phyloP scores from a whole-genome alignment of 2,888 invertebrate genomes.

The Pollenia amentaria region DNA sequence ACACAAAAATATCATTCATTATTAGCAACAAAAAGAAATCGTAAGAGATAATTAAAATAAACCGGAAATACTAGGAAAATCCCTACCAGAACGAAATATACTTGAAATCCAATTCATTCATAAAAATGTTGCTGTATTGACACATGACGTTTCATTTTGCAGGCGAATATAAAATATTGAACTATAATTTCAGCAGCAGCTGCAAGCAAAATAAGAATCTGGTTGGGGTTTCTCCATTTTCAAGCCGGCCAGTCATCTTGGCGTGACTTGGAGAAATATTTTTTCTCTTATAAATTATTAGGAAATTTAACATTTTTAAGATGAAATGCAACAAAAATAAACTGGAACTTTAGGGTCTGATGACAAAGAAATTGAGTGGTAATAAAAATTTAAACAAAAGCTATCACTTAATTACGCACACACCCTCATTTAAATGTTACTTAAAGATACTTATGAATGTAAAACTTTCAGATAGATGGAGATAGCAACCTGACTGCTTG shows the following conservation, averaged over 20 bases:
- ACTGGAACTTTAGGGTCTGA: slow-evolving; percentile 1
- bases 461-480: not conserved
- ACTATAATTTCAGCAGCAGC: not conserved
- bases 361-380: slow-evolving; percentile 60
- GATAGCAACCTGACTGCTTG: not conserved
- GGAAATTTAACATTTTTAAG: slow-evolving; percentile 63
- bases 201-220: not conserved
- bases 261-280: slow-evolving; percentile 13
- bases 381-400: slow-evolving; percentile 33
- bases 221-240: not conserved
- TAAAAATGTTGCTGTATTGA: slow-evolving; percentile 36
- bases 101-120: slow-evolving; percentile 63
- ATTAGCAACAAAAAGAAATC: slow-evolving; percentile 10
- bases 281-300: not conserved
- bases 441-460: not conserved
- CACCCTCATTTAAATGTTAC: not conserved
- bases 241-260: slow-evolving; percentile 1
- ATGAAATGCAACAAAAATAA: slow-evolving; percentile 52
- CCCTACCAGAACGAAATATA: slow-evolving; percentile 1
- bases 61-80: slow-evolving; percentile 66
- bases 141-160: slow-evolving; percentile 20
- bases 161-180: not conserved
- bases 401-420: not conserved
- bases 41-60: slow-evolving; percentile 34
- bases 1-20: slow-evolving; percentile 14